A percentile compares a stretch with the other conserved stretches of the same genome.
These are phyloP conservation scores for Quadriops clusia DNA, from an alignment of 2,888 invertebrate species.

Conservation along the genomic window DNA sequence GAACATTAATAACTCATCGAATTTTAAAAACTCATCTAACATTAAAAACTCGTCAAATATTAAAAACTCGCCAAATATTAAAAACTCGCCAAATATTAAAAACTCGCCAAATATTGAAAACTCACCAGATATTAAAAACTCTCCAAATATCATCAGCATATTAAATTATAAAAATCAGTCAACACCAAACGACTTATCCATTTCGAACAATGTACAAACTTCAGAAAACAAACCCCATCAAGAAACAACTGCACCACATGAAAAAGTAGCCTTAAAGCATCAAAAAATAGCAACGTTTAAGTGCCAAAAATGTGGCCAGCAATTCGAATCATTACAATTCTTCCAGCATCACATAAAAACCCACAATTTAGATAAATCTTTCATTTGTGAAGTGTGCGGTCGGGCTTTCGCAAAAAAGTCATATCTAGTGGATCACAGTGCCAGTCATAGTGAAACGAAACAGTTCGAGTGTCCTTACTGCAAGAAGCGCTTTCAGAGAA, in stretches of 20 bases:
- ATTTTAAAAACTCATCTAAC: too few species aligned
- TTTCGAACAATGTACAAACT: too few species aligned
- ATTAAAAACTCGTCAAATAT: too few species aligned
- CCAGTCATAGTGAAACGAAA: conserved; percentile 20
- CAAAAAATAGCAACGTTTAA: conserved; percentile 2
- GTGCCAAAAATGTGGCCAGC: conserved; percentile 13
- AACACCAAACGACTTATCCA: too few species aligned
- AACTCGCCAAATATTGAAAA: too few species aligned
- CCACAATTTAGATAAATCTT: conserved; percentile 14
- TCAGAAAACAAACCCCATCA: conserved; percentile 1
- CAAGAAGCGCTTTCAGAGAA: conserved; percentile 22
- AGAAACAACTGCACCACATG: neutral
- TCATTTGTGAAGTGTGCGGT: conserved; percentile 18
- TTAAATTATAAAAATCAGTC: too few species aligned
- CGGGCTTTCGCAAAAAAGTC: conserved; percentile 15
- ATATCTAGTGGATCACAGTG: conserved; percentile 17
- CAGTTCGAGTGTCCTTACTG: conserved; percentile 22
- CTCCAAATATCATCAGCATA: too few species aligned
- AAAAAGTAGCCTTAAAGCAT: neutral
- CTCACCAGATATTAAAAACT: too few species aligned
- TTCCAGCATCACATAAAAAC: conserved; percentile 9
- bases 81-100: too few species aligned
- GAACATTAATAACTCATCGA: too few species aligned
- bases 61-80: too few species aligned
- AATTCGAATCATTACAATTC: conserved; percentile 9